Evolutionary conservation across 2,888 invertebrate species (phyloP), one percentile per base, ranked within the genome.

Genomic region (Drosophila cyrtoloma): DNA sequence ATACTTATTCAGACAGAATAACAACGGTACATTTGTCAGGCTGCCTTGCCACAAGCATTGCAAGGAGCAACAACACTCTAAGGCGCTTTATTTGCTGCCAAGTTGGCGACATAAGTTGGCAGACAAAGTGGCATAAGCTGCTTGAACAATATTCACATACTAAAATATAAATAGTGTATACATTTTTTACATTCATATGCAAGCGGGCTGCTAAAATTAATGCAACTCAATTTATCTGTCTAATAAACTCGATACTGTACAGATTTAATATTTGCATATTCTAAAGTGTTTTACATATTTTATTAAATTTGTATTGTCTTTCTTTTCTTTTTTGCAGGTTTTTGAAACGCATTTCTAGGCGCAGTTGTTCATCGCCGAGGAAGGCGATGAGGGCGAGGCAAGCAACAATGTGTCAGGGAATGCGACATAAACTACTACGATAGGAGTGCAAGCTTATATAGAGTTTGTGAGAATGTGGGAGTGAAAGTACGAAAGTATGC

Each of bases 301-400:
- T 51, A 56, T 52, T 10, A n/a, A 56, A 26, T 47, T 26, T 26
- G 1, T 26, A 16, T 47, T 47, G 47, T 47, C 47, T 16, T 9
- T n/a, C 10, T 42, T 26, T 16, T 22, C 56, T 30, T 66, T 58
- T 64, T 91, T 87, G 12, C 90, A 91, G 91, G 82, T 91, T 80
- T 89, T 91, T 66, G 91, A 91, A 82, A 91, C 91, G 79, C 91
- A 91, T 91, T 91, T 91, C 83, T 91, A 92, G 73, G 67, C 67
- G 47, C 67, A 42, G 56, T 30, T 53, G 65, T 51, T 51, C 44
- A 70, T 53, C 39, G 56, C 44, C n/a, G 63, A 10, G 26, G 37
- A 50, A 42, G 28, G 16, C n/a, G 37, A 58, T 19, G 60, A 44
- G 10, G 42, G 26, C 32, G 59, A 37, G 42, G 12, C 30, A 47